Conservation (phyloP, 2,797 vertebrate genomes). For the Dendrocincla fuliginosa region DNA sequence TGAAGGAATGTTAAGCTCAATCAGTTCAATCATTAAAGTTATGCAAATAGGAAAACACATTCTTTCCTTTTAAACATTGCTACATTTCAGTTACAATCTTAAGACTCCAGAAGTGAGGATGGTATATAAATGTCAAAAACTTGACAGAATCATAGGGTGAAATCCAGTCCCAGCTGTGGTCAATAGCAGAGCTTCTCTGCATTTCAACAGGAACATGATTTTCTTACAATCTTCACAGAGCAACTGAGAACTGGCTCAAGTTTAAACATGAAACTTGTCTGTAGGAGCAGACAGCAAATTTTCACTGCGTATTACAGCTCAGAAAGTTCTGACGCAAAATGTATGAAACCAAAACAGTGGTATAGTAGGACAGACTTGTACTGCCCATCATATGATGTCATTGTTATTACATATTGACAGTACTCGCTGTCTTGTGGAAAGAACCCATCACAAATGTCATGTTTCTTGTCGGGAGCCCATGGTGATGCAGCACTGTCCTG, state of each 20-base stretch:
- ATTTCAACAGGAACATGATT: background rate
- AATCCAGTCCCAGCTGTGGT: conserved; percentile 29
- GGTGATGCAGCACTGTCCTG: background rate
- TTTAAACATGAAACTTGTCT: background rate
- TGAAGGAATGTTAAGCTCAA: conserved; percentile 26
- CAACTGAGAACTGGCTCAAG: background rate
- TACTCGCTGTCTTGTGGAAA: fast-evolving
- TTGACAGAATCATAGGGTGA: background rate
- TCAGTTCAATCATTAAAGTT: conserved; percentile 36
- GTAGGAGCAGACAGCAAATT: background rate
- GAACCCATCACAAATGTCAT: background rate
- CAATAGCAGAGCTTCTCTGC: background rate
- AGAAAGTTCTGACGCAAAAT: background rate
- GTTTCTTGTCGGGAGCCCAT: fast-evolving
- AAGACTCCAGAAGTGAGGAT: background rate
- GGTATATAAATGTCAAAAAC: background rate
- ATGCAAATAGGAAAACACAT: conserved; percentile 36
- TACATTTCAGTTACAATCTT: background rate
- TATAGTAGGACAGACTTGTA: background rate
- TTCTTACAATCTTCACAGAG: background rate
- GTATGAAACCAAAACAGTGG: background rate
- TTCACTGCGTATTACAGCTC: background rate
- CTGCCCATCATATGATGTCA: background rate
- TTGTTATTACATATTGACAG: background rate
- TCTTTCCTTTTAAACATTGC: background rate